Conservation (phyloP, 1,140 invertebrate species). For the Acromyrmex echinatior region DNA sequence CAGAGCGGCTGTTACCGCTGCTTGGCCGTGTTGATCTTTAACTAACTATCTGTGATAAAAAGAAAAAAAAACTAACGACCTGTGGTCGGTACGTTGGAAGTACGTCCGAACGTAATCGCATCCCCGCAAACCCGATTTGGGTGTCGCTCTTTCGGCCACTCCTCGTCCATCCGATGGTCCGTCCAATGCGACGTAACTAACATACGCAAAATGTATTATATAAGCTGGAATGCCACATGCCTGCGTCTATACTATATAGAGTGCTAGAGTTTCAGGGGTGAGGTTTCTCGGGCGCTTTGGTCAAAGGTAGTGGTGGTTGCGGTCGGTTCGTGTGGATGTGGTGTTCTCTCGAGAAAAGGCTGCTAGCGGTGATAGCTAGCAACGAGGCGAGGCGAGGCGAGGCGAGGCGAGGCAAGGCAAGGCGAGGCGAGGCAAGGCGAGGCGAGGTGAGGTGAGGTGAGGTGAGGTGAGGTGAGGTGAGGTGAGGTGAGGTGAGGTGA, state of each 20-base stretch:
- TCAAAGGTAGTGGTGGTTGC: constrained; percentile 25
- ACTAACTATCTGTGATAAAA: too few species aligned
- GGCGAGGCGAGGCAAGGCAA: not conserved
- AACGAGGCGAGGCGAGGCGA: constrained; percentile 29
- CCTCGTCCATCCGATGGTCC: constrained; percentile 9
- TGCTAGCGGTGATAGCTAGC: constrained; percentile 39
- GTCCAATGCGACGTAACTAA: constrained; percentile 62
- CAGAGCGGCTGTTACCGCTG: constrained; percentile 1
- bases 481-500: not conserved
- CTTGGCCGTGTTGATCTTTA: too few species aligned
- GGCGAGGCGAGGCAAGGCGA: not conserved
- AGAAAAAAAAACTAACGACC: constrained; percentile 6
- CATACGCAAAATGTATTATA: constrained; percentile 76
- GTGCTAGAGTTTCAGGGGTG: constrained; percentile 74
- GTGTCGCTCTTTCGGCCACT: constrained; percentile 24
- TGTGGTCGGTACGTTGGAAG: not conserved
- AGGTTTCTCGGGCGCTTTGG: constrained; percentile 35
- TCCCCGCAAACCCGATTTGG: not conserved
- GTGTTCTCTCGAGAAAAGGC: constrained; percentile 25
- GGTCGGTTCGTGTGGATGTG: constrained; percentile 22
- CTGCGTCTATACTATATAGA: constrained; percentile 82
- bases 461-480: not conserved
- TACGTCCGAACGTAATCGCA: constrained; percentile 26
- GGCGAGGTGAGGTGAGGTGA: not conserved
- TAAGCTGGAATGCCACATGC: constrained; percentile 84